Conservation (phyloP, 1,140 invertebrate genomes). For the Listronotus bonariensis region DNA sequence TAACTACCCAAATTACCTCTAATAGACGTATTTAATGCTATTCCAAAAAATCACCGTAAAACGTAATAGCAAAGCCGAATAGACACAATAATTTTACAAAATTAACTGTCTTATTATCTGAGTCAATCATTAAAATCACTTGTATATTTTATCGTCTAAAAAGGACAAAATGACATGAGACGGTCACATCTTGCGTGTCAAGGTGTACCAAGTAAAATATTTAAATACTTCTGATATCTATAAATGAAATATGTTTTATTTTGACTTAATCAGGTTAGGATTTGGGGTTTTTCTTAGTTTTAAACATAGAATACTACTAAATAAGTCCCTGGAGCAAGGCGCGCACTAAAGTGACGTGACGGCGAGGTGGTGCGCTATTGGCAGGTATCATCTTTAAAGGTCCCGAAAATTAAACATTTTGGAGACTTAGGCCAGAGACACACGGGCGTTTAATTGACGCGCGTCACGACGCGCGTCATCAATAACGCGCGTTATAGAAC, state of each 20-base stretch:
- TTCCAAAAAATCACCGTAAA: constrained; percentile 14
- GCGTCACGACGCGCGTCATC: too few relatives aligned
- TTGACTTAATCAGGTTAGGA: not conserved
- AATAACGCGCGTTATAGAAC: too few relatives aligned
- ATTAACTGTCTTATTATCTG: constrained; percentile 18
- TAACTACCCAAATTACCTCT: not conserved
- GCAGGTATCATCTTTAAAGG: too few relatives aligned
- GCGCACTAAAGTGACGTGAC: too few relatives aligned
- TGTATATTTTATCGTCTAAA: constrained; percentile 23
- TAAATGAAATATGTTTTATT: constrained; percentile 33
- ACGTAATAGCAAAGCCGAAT: constrained; percentile 18
- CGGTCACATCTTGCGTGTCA: constrained; percentile 37
- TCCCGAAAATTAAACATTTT: too few relatives aligned
- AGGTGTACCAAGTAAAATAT: constrained; percentile 42
- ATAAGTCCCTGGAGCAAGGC: too few relatives aligned
- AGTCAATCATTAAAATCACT: constrained; percentile 28
- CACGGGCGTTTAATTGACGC: too few relatives aligned
- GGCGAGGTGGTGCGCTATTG: too few relatives aligned
- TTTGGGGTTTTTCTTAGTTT: not conserved
- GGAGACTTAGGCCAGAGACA: too few relatives aligned
- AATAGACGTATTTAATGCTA: constrained; percentile 13
- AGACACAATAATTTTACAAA: constrained; percentile 27
- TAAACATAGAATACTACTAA: too few relatives aligned
- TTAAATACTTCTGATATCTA: constrained; percentile 37
- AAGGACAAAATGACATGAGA: constrained; percentile 21